Percentiles rank a stretch among this genome's conserved stretches.
Evolutionary conservation across 2,113 vertebrate genomes (phyloP).

Genomic region (Erythrolamprus reginae): DNA sequence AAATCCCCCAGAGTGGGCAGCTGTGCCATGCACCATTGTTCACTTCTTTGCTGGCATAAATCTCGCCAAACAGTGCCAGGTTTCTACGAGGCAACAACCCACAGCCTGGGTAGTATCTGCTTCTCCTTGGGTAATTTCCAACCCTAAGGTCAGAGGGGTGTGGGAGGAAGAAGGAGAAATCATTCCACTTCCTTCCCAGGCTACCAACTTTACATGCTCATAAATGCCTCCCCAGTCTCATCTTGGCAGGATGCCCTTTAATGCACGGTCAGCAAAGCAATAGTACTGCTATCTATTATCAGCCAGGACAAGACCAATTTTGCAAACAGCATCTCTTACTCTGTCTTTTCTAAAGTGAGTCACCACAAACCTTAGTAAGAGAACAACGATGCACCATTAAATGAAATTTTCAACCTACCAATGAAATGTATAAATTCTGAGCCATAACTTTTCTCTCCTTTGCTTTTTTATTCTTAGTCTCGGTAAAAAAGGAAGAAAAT

Average conservation of each 20-base stretch:
- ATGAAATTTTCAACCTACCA: neutral
- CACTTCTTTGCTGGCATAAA: neutral
- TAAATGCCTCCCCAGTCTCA: constrained; percentile 10
- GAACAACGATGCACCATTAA: neutral
- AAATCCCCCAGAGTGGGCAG: neutral
- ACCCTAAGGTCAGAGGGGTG: neutral
- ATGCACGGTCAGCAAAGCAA: neutral
- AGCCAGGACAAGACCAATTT: neutral
- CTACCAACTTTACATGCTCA: neutral
- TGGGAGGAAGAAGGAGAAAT: neutral
- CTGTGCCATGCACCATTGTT: neutral
- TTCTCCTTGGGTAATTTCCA: neutral
- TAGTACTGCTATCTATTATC: neutral
- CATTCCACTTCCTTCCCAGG: neutral
- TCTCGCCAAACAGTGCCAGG: neutral
- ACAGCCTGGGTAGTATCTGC: neutral
- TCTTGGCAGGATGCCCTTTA: neutral
- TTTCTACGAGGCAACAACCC: neutral
- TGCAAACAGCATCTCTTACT: neutral
- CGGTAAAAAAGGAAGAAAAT: neutral
- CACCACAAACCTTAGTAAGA: neutral
- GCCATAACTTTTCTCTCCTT: neutral
- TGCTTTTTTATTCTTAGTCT: neutral
- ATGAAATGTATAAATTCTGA: neutral
- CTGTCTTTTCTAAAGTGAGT: neutral